Evolutionary conservation across 2,797 vertebrate species (phyloP).

Genomic region (Kryptolebias ocellatus): DNA sequence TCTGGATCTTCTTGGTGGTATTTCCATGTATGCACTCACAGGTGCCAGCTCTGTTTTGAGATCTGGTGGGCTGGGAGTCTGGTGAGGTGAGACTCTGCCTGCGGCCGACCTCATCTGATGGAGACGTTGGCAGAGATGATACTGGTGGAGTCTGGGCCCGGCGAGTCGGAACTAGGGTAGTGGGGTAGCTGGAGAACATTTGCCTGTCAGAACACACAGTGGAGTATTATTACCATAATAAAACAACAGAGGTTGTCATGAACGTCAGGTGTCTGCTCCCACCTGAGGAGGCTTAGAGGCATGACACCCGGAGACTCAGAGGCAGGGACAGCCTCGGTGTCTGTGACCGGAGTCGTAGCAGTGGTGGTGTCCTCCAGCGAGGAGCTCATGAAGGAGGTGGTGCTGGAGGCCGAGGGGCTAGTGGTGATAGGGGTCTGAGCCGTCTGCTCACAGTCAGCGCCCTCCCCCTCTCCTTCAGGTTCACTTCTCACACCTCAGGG

Average conservation of each 20-base stretch:
- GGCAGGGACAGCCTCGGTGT: conserved; percentile 94
- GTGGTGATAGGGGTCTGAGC: conserved; percentile 97
- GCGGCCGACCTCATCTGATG: conserved; percentile 93
- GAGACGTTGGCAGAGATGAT: conserved; percentile 94
- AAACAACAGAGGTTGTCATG: not conserved
- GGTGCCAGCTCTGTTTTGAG: conserved; percentile 89
- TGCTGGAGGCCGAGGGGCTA: conserved; percentile 97
- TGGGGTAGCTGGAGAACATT: conserved; percentile 99
- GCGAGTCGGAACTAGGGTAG: conserved; percentile 89
- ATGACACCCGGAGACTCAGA: conserved; percentile 96
- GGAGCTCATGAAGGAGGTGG: conserved; percentile 98
- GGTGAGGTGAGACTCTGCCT: conserved; percentile 96
- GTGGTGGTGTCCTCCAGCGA: conserved; percentile 98
- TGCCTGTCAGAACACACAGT: conserved; percentile 81
- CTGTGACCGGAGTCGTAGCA: conserved; percentile 96
- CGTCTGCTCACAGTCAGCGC: conserved; percentile 85
- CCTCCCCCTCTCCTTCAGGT: conserved; percentile 87
- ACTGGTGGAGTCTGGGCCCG: conserved; percentile 97
- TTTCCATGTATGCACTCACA: conserved; percentile 51
- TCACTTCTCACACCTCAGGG: conserved; percentile 77
- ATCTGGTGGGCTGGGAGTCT: conserved; percentile 89
- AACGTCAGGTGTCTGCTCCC: conserved; percentile 14
- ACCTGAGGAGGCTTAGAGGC: conserved; percentile 97
- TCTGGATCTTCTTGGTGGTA: too few species aligned
- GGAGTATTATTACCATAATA: not conserved